Base-by-base conservation (phyloP, 37 sponge, comb jelly and placozoan species). In the Aplysina aerophoba region DNA sequence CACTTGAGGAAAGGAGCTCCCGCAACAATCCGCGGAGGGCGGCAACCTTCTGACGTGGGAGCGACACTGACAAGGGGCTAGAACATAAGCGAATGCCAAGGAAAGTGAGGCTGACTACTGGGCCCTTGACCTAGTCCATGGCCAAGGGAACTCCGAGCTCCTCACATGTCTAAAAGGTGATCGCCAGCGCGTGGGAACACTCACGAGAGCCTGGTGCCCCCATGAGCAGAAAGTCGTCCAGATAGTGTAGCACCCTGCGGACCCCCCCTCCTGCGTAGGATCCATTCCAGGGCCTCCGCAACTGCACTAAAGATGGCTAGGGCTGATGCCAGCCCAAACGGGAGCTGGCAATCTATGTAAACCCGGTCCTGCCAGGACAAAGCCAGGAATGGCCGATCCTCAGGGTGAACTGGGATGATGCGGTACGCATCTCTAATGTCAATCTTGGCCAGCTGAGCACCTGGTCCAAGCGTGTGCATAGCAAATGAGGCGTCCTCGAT, bases 61-160 rank as follows among this genome's bases (percentile, higher is more conserved):
- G 37, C n/a, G 11, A 41, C 24, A 75, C 54, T 25, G 54, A 38
- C 78, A 75, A 13, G 53, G 19, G 6, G 31, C 12, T 37, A 1
- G 78, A 75, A 41, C 41, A 16, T 5, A 75, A 24, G 11, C 41
- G 24, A 41, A 75, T 75, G 22, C 78, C 78, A 5, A 75, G 78
- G 78, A 75, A 75, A 3, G 38, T 75, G 24, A 75, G 24, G 24
- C 24, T 24, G 19, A 54, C 11, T 25, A 8, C 22, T 15, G 78
- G 78, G 54, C 78, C 78, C 54, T 75, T 54, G 3, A 75, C n/a
- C 40, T 75, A 41, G 78, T 75, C 50, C 5, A 24, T 15, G 11
- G 78, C 78, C 21, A 75, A 22, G 78, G 78, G 78, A 24, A 75
- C 78, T 21, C 78, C 78, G 53, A 75, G 53, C 78, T 75, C 78